Evolutionary conservation across 2,888 invertebrate species (phyloP).

Genomic region (Selenia dentaria): DNA sequence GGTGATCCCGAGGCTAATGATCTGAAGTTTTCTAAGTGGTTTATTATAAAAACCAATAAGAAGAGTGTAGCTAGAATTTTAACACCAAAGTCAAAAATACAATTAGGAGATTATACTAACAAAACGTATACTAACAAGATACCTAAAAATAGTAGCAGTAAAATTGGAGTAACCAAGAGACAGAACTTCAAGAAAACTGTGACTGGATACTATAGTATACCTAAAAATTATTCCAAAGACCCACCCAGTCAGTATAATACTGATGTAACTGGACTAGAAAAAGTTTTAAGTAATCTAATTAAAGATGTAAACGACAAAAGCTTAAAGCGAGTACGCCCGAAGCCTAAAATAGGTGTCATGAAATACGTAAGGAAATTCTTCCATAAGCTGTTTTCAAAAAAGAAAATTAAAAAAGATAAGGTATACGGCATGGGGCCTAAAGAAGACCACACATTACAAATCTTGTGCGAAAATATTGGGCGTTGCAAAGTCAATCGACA

Average conservation of each 20-base stretch:
- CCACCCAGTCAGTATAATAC: constrained; percentile 18
- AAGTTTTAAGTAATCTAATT: constrained; percentile 33
- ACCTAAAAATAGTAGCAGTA: not conserved
- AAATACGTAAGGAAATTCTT: constrained; percentile 58
- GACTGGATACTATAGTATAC: constrained; percentile 25
- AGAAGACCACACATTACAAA: constrained; percentile 48
- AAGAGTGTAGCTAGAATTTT: not conserved
- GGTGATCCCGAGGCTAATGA: constrained; percentile 23
- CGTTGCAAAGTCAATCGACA: constrained; percentile 46
- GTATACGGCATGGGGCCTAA: constrained; percentile 30
- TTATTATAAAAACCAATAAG: constrained; percentile 28
- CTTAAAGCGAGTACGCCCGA: constrained; percentile 30
- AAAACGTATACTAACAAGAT: constrained; percentile 21
- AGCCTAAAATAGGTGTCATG: constrained; percentile 41
- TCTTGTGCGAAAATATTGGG: constrained; percentile 54
- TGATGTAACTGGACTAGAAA: constrained; percentile 9
- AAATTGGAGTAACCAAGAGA: constrained; percentile 25
- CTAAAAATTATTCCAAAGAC: constrained; percentile 5
- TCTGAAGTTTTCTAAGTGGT: constrained; percentile 39
- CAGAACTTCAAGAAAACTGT: constrained; percentile 37
- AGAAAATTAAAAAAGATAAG: constrained; percentile 25
- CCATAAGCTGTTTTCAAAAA: constrained; percentile 47
- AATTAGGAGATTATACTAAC: not conserved
- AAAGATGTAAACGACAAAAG: constrained; percentile 34
- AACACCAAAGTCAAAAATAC: constrained; percentile 9